These are phyloP conservation scores for Hassar affinis DNA, from an alignment of 2,113 vertebrate species.

Conservation along the genomic window DNA sequence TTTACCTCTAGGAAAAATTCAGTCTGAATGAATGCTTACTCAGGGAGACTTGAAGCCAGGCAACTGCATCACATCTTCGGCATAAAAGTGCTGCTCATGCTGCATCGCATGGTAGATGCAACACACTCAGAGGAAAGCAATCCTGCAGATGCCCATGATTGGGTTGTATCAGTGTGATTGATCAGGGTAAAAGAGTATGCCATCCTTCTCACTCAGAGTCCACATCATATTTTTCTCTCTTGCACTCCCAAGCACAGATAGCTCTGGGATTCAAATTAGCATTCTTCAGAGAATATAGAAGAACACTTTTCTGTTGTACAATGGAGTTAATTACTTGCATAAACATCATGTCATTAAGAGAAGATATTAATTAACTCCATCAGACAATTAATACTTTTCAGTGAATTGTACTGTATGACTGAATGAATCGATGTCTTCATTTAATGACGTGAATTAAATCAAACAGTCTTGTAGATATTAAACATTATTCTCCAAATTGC, in stretches of 20 bases:
- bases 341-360: no score
- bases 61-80: background rate
- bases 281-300: background rate
- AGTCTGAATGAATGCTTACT: background rate
- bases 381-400: no score
- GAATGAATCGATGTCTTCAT: no score
- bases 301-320: background rate
- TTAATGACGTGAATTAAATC: background rate
- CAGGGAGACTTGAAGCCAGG: background rate
- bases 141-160: background rate
- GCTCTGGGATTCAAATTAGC: background rate
- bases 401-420: no score
- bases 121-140: background rate
- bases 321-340: background rate
- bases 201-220: background rate
- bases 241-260: background rate
- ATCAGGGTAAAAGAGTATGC: background rate
- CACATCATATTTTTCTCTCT: background rate
- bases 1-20: background rate
- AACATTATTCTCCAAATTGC: background rate
- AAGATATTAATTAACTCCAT: no score
- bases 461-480: background rate
- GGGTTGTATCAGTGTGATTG: background rate
- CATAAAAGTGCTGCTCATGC: background rate
- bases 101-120: background rate